Base-by-base conservation (phyloP, 2,888 invertebrate species). In the Zygogramma bicolorata region DNA sequence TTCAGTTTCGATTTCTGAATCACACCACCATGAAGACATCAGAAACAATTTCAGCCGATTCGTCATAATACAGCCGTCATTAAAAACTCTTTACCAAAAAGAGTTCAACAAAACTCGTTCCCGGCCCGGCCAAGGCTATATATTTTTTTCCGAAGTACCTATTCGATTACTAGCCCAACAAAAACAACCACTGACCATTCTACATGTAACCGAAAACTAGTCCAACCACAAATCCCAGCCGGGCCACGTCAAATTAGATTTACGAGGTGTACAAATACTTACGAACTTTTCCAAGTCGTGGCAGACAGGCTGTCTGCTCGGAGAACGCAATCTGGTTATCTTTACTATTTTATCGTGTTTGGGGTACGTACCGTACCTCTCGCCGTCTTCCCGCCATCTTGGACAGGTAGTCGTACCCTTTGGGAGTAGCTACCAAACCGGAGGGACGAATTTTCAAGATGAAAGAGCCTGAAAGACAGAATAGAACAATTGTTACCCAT, bases 261-360 rank as follows among this genome's bases (percentile, higher is more conserved):
- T 61, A 61, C 40, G 61, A 38, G 40, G 61, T 61, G 29, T 53
- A 65, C 49, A 57, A 22, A 53, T 53, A 61, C 15, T 31, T 31
- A n/a, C n/a, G n/a, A 10, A 34, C 38, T 31, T 15, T 40, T 13
- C 40, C 61, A n/a, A 22, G 13, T 59, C n/a, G n/a, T n/a, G n/a
- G 65, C 58, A 66, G 75, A 75, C 75, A 75, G 46, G 75, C 75
- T 72, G 75, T 75, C 75, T 75, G 68, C 67, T 40, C 25, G 3
- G 1, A 13, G 27, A 22, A 42, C 10, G 53, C 53, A 20, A 34
- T 61, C 34, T 38, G 38, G 34, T 61, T 61, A 61, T 61, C 61
- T 61, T 25, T 25, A 53, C 34, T 61, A 22, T 61, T 61, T 65
- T 49, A 65, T 49, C 46, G 49, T 49, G 46, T 65, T 65, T 18